Evolutionary conservation across 2,888 invertebrate genomes (phyloP), one percentile per base, ranked within the genome.

Genomic region (Microctonus brassicae): DNA sequence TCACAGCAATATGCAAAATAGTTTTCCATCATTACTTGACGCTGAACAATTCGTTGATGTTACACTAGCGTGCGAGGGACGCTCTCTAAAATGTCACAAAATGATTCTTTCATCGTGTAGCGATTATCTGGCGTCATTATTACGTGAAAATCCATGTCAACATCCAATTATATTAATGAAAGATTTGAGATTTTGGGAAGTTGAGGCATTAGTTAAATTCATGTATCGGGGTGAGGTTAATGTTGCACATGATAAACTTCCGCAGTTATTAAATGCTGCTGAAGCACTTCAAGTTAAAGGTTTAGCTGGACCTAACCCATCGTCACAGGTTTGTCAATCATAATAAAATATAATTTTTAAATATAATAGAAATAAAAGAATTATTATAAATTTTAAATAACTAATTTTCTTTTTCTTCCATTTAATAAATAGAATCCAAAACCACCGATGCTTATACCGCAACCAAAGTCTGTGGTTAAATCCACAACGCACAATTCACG

Each of bases 201-300:
- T 96, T 88, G 94, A 95, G 82, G 95, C 95, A 0, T 88, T 96
- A 57, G 95, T 96, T 39, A 95, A 95, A 88, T 96, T 95, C 84
- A 96, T 96, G 95, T 96, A 96, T 87, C 94, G 94, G 83, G 96
- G 95, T 0, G 95, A 96, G 85, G 95, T 95, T 36, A 95, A 95
- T 83, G 95, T 95, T 0, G 94, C 94, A 2, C 95, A 95, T 81
- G 94, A 95, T 69, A 94, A 95, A 73, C 88, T 96, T 64, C 93
- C 94, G 36, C 93, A 94, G 77, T 87, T 96, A n/a, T 88, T 96
- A 10, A 93, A 93, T 82, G 94, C 95, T 0, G 96, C 96, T 0
- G 95, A 95, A 83, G 93, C 95, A 17, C 85, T 96, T 79, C 94
- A 95, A 83, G 94, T 95, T 73, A 91, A 95, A 82, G 95, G 95